Evolutionary conservation across 2,888 invertebrate species (phyloP).

Genomic region (Desoria tigrina): DNA sequence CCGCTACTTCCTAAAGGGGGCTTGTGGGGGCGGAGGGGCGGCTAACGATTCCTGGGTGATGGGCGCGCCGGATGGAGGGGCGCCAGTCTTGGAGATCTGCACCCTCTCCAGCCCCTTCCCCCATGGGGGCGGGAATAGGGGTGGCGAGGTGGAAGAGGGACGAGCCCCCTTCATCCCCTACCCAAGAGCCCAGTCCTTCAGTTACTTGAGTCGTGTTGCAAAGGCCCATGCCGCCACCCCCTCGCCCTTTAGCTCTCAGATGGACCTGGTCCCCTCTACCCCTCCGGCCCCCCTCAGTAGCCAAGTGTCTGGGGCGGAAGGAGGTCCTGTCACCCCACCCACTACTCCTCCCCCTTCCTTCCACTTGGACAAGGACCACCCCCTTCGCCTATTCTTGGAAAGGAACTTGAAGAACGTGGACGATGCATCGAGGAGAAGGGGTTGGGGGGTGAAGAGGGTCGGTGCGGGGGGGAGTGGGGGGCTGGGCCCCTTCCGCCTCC

Average conservation of each 20-base stretch:
- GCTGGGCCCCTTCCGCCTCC: too few relatives aligned
- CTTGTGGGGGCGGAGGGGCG: conserved; percentile 13
- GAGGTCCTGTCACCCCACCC: conserved; percentile 5
- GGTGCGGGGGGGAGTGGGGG: too few relatives aligned
- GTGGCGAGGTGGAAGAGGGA: conserved; percentile 24
- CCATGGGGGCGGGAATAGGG: too few relatives aligned
- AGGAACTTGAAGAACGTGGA: too few relatives aligned
- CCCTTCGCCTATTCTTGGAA: conserved; percentile 45
- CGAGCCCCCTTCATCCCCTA: conserved; percentile 28
- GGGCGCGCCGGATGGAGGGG: too few relatives aligned
- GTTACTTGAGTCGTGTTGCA: conserved; percentile 15
- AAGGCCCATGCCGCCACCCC: neutral
- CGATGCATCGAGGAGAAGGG: too few relatives aligned
- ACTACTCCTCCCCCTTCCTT: conserved; percentile 28
- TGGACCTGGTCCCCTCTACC: neutral
- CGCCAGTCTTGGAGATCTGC: conserved; percentile 46
- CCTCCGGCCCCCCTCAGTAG: conserved; percentile 32
- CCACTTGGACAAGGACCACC: conserved; percentile 48
- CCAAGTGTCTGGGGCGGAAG: conserved; percentile 6
- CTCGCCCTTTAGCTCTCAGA: neutral
- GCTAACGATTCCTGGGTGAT: too few relatives aligned
- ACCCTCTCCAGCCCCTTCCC: conserved; percentile 42
- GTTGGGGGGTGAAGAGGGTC: too few relatives aligned
- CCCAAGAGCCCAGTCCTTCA: conserved; percentile 33
- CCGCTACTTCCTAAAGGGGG: conserved; percentile 36